Base-by-base conservation (phyloP, 2,888 invertebrate genomes). In the Euproctis similis region DNA sequence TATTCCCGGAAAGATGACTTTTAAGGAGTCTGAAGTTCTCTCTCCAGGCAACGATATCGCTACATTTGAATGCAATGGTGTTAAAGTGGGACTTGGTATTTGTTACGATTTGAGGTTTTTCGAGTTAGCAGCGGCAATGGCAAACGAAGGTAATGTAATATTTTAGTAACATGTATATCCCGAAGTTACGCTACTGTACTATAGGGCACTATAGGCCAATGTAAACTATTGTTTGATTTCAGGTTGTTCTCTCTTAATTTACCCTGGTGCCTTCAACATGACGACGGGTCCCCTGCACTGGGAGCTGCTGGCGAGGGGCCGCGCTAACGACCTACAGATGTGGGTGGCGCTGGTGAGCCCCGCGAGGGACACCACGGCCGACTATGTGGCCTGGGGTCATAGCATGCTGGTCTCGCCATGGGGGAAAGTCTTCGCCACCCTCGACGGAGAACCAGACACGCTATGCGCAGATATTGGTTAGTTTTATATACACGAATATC, bases 181-280 rank as follows among this genome's bases (percentile, higher is more conserved):
- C n/a, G n/a, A n/a, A n/a, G n/a, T n/a, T n/a, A n/a, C n/a, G n/a
- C n/a, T n/a, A n/a, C n/a, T n/a, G n/a, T n/a, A n/a, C n/a, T n/a
- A n/a, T n/a, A n/a, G n/a, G n/a, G n/a, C n/a, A n/a, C n/a, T n/a
- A n/a, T n/a, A n/a, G n/a, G n/a, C n/a, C 6, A 14, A 14, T 4
- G 14, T 14, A 6, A 6, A 4, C 4, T 6, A n/a, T 2, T 19
- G n/a, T 7, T 2, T 21, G 2, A 27, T 30, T 39, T 6, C 54
- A 91, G 95, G 93, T 0, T 97, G 97, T 56, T 88, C 94, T 30
- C 69, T 97, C 51, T 74, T 98, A 13, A 80, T 98, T 12, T 98
- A 96, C 78, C 98, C 98, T 1, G 97, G 92, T 12, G 97, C 97
- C 1, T 98, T 98, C 74, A 98, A 96, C 74, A 94, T 94, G 93